Conservation (phyloP, 2,113 vertebrate species). For the Falco punctatus region DNA sequence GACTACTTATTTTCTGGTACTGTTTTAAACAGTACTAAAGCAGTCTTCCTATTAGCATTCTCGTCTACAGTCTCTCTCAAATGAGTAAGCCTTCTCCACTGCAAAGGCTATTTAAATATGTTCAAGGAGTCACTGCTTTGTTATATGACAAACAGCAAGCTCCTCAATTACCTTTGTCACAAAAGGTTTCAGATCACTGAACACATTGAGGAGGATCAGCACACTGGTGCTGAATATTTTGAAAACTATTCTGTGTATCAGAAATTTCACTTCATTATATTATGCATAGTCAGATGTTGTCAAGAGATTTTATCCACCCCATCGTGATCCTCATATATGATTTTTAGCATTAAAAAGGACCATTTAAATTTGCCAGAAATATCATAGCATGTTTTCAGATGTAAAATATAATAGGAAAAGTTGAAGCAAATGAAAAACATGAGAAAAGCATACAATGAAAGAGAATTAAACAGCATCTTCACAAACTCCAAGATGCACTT, state of each 20-base stretch:
- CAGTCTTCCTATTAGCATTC: background rate
- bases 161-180: background rate
- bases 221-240: background rate
- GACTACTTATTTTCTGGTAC: background rate
- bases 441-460: background rate
- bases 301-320: background rate
- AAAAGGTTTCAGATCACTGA: background rate
- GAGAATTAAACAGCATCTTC: background rate
- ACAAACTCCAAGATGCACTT: background rate
- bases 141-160: background rate
- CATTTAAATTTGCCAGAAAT: background rate
- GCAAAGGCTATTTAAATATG: background rate
- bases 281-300: background rate
- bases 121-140: background rate
- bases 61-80: background rate
- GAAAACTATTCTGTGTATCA: background rate
- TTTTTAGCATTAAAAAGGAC: background rate
- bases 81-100: background rate
- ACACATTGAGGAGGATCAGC: background rate
- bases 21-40: background rate
- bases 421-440: background rate
- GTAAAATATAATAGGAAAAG: background rate
- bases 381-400: background rate
- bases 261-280: background rate
- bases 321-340: background rate